These are phyloP conservation scores for Esox niger DNA, from an alignment of 2,113 vertebrate genomes.

Conservation along the genomic window DNA sequence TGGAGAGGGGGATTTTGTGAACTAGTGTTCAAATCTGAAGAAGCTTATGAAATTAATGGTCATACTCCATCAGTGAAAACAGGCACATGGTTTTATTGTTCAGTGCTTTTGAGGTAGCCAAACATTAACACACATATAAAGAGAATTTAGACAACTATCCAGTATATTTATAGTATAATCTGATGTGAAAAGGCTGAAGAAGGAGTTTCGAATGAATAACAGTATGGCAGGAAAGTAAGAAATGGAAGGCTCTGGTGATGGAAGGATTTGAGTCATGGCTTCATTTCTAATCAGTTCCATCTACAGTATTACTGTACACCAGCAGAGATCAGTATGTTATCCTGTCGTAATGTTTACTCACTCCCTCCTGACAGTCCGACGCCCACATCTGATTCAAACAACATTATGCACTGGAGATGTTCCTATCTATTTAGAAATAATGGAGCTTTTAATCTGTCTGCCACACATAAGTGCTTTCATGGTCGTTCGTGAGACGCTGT, in stretches of 20 bases:
- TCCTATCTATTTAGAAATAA: slow-evolving; percentile 70
- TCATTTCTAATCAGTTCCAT: slow-evolving; percentile 60
- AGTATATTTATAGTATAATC: slow-evolving; percentile 69
- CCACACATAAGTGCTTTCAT: slow-evolving; percentile 54
- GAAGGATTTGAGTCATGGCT: slow-evolving; percentile 68
- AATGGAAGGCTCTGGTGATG: slow-evolving; percentile 34
- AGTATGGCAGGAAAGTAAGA: slow-evolving; percentile 49
- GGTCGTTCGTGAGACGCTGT: slow-evolving; percentile 55
- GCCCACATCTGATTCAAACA: slow-evolving; percentile 65
- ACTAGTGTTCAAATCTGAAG: slow-evolving; percentile 46
- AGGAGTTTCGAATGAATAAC: slow-evolving; percentile 45
- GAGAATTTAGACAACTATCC: slow-evolving; percentile 50
- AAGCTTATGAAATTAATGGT: slow-evolving; percentile 49
- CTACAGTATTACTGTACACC: slow-evolving; percentile 56
- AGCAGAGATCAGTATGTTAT: slow-evolving; percentile 59
- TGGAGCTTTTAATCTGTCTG: slow-evolving; percentile 51
- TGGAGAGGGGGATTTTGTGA: slow-evolving; percentile 43
- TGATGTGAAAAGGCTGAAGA: slow-evolving; percentile 55
- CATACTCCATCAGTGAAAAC: slow-evolving; percentile 38
- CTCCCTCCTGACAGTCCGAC: slow-evolving; percentile 64
- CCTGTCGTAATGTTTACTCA: slow-evolving; percentile 53
- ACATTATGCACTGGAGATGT: slow-evolving; percentile 70
- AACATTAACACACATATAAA: slow-evolving; percentile 49
- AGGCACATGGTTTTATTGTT: slow-evolving; percentile 46
- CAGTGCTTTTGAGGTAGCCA: slow-evolving; percentile 42